Conservation (phyloP, 1,140 invertebrate species). For the Meteorus sp. region DNA sequence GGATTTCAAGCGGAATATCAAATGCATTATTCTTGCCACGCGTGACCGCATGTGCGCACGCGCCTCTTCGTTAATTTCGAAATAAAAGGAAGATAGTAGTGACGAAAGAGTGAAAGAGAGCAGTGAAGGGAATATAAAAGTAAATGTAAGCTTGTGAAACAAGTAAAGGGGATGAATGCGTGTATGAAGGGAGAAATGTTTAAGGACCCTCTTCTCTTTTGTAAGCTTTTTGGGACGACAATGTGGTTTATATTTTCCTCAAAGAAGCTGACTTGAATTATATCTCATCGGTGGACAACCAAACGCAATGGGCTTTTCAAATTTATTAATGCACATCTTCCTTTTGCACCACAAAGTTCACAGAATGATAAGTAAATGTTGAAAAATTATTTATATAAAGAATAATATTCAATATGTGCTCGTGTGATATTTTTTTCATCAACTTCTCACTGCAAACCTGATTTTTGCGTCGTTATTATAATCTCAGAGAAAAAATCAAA, state of each 20-base stretch:
- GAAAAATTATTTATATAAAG: too few relatives aligned
- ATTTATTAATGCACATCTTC: neutral
- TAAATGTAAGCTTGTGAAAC: too few relatives aligned
- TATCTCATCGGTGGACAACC: slow-evolving; percentile 34
- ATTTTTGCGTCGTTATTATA: too few relatives aligned
- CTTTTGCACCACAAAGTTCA: too few relatives aligned
- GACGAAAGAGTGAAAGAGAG: slow-evolving; percentile 14
- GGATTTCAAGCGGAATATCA: slow-evolving; percentile 22
- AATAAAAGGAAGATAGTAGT: slow-evolving; percentile 24
- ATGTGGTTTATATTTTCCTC: slow-evolving; percentile 26
- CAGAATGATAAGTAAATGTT: neutral
- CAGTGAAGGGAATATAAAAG: neutral
- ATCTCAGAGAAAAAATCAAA: too few relatives aligned
- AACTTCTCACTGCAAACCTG: too few relatives aligned
- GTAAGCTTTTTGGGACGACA: slow-evolving; percentile 35
- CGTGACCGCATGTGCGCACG: slow-evolving; percentile 18
- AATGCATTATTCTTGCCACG: slow-evolving; percentile 30
- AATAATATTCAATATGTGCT: too few relatives aligned
- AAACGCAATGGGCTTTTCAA: slow-evolving; percentile 11
- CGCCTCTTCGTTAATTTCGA: slow-evolving; percentile 4
- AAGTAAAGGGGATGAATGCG: too few relatives aligned
- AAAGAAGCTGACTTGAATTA: slow-evolving; percentile 40
- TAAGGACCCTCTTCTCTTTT: slow-evolving; percentile 8
- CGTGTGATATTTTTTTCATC: too few relatives aligned
- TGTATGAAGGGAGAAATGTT: neutral